Percentiles rank a stretch among this genome's conserved stretches.
phyloP scores from a whole-genome alignment of 2,888 invertebrate species.

The Drosophila bunnanda region DNA sequence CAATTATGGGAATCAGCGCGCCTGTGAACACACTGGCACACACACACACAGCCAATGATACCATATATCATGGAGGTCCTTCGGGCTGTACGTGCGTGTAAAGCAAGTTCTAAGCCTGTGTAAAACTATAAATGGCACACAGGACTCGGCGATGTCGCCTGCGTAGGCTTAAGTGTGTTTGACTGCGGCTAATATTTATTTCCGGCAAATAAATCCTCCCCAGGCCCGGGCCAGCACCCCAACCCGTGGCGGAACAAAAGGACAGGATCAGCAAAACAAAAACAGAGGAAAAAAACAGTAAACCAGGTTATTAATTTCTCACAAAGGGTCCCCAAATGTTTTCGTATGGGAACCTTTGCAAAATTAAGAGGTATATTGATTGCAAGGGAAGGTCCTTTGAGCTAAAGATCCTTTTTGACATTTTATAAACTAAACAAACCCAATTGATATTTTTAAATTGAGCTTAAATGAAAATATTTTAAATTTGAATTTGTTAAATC shows the following conservation, averaged over 20 bases:
- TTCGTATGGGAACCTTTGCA: conserved; percentile 7
- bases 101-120: conserved; percentile 76
- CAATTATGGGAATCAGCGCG: conserved; percentile 80
- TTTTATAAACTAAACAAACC: neutral
- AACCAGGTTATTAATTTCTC: conserved; percentile 80
- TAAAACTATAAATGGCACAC: conserved; percentile 58
- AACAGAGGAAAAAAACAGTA: conserved; percentile 43
- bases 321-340: conserved; percentile 44
- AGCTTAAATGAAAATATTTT: neutral
- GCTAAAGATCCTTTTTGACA: neutral
- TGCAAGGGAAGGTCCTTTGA: conserved; percentile 21
- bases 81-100: conserved; percentile 61
- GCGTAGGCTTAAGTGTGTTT: conserved; percentile 77
- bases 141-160: conserved; percentile 48
- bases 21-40: conserved; percentile 45
- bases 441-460: no score
- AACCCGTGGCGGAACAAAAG: conserved; percentile 27
- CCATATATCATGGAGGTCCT: conserved; percentile 51
- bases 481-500: neutral
- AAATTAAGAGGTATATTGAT: conserved; percentile 17
- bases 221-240: conserved; percentile 27
- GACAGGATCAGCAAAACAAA: conserved; percentile 44
- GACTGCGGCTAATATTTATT: conserved; percentile 80
- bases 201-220: conserved; percentile 79
- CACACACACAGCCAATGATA: conserved; percentile 22